Base-by-base conservation (phyloP, 2,888 invertebrate genomes). In the Perdita meconis region DNA sequence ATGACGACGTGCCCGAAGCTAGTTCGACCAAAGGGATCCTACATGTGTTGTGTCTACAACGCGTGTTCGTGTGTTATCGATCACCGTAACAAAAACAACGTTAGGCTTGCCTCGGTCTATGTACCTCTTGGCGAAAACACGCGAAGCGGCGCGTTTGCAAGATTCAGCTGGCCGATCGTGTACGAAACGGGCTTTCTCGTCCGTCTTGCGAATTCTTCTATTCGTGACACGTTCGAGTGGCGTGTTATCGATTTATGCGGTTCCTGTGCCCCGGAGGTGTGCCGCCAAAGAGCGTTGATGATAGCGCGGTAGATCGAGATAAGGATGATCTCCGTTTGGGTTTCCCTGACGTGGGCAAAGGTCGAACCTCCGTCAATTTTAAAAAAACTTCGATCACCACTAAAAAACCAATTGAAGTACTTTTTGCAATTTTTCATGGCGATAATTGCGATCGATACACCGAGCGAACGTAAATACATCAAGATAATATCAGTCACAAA, bases 191-290 rank as follows among this genome's bases (percentile, higher is more conserved):
- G 36, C 24, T 51, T 61, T 19, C 67, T 68, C 57, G 36, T 19
- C 26, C 40, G 44, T 40, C 47, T 80, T 67, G 70, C 72, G 73
- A 64, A 80, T 86, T 83, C 85, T 81, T 82, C 83, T 85, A 85
- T 81, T 78, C 83, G 75, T 65, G 65, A 71, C 76, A 65, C 75
- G 74, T 79, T 79, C 71, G 79, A 76, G 83, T 80, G 82, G 77
- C 67, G 70, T 73, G 77, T 80, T 78, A 79, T 69, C 61, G 78
- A 74, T 73, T 69, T 77, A 71, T 71, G 42, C 55, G 78, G 80
- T 83, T 85, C 77, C 82, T 83, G 82, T 78, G 78, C 74, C n/a
- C n/a, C 56, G 55, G 50, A 55, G 83, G 71, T 71, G 63, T 71
- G 76, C 73, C 77, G 68, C 55, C 30, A 30, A 42, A 47, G 47